Percentiles rank a stretch among this genome's conserved stretches.
These are phyloP conservation scores for Scaptodrosophila latifasciaeformis DNA, from an alignment of 2,888 invertebrate species.

Conservation along the genomic window DNA sequence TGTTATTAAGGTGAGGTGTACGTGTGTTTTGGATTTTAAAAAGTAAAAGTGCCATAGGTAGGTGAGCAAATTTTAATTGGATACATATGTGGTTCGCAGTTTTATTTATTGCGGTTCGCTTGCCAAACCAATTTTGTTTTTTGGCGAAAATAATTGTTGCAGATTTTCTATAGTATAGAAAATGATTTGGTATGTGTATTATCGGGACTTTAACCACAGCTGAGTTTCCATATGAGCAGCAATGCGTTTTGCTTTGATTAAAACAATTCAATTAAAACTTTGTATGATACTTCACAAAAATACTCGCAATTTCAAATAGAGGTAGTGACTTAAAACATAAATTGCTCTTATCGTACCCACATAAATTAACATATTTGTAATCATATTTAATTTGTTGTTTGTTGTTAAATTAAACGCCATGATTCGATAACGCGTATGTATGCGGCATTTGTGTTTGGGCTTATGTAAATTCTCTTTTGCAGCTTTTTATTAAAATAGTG, in stretches of 20 bases:
- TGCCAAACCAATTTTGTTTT: too few species aligned
- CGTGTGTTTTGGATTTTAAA: too few species aligned
- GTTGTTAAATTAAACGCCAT: slow-evolving; percentile 1
- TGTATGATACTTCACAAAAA: slow-evolving; percentile 20
- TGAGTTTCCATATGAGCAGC: slow-evolving; percentile 25
- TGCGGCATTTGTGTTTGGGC: too few species aligned
- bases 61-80: too few species aligned
- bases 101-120: slow-evolving; percentile 28
- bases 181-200: too few species aligned
- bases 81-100: too few species aligned
- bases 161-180: too few species aligned
- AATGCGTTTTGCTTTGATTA: slow-evolving; percentile 37
- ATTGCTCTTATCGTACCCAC: slow-evolving; percentile 34
- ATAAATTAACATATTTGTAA: slow-evolving; percentile 40
- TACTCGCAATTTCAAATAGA: background rate
- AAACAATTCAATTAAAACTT: slow-evolving; percentile 49
- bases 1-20: too few species aligned
- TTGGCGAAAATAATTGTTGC: too few species aligned
- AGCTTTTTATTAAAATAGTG: too few species aligned
- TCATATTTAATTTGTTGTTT: slow-evolving; percentile 27
- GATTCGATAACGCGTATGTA: slow-evolving; percentile 25
- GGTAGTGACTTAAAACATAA: too few species aligned
- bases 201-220: slow-evolving; percentile 24
- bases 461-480: background rate
- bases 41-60: too few species aligned